Base-by-base conservation (phyloP, 2,888 invertebrate genomes). In the Fabriciana adippe region DNA sequence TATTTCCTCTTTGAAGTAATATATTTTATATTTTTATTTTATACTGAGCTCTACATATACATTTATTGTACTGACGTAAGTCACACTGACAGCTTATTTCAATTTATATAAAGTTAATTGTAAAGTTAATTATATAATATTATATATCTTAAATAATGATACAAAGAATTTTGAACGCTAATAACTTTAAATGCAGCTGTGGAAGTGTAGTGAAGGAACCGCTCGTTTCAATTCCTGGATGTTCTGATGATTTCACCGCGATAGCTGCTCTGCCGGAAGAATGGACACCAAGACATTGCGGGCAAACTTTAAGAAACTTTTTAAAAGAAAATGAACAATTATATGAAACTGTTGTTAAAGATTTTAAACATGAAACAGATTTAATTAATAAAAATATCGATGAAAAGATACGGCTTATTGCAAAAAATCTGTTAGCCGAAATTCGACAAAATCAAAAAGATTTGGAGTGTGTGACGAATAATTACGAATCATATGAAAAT, bases 231-330 rank as follows among this genome's bases (percentile, higher is more conserved):
- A 61, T 73, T 21, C 72, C 80, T 2, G 84, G 85, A 6, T 88
- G 85, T 71, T 72, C 82, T 3, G 81, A 85, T 21, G 90, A 92
- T 70, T 72, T 76, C 6, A 82, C 82, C 45, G 90, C 87, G 1
- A 89, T 89, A 1, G 84, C 86, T 1, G 71, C 82, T 0, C 74
- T 92, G 50, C 91, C 91, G 3, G 80, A 85, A 6, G 70, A 83
- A 4, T 89, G 87, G 89, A 71, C 75, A 5, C 89, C 89, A 13
- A 78, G 74, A 59, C 83, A 74, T 31, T 79, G 87, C 15, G 87
- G 90, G 0, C 75, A 85, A 2, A 80, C 79, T 41, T 85, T 91
- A 14, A 74, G 73, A 1, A 84, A 86, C 54, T 91, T 87, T 69
- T 77, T 92, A 0, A 81, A 83, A 73, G 73, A 86, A 72, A 79